phyloP scores from a whole-genome alignment of 2,888 invertebrate species.

The Pocota personata region DNA sequence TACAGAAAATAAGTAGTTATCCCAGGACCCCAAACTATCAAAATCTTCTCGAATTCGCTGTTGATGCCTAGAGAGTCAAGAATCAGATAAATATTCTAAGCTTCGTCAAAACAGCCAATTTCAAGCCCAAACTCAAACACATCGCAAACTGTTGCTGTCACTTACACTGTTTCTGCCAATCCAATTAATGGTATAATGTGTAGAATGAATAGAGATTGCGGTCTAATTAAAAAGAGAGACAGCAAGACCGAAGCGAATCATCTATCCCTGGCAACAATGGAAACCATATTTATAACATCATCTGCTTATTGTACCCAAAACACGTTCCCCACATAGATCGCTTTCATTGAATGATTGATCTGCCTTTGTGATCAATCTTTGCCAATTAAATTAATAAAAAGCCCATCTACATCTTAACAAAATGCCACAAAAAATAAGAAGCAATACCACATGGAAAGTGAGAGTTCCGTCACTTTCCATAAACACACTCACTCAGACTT shows the following conservation, averaged over 20 bases:
- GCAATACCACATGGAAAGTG: background rate
- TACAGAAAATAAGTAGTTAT: no score
- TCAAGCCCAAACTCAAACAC: no score
- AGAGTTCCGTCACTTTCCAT: conserved; percentile 40
- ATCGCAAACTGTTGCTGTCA: no score
- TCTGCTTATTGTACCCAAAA: background rate
- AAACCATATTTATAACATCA: background rate
- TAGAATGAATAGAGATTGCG: background rate
- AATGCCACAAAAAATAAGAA: background rate
- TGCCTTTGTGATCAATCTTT: conserved; percentile 34
- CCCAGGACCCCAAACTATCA: no score
- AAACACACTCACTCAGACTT: conserved; percentile 4
- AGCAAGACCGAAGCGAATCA: background rate
- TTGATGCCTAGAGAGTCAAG: no score
- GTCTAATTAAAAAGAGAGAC: background rate
- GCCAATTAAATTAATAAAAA: conserved; percentile 36
- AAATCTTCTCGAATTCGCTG: no score
- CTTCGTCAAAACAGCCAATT: no score
- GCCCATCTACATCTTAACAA: background rate
- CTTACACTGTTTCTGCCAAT: background rate
- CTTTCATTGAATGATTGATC: conserved; percentile 33
- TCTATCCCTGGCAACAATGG: background rate
- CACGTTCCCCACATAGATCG: background rate
- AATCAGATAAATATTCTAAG: no score
- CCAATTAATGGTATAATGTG: background rate